Base-by-base conservation (phyloP, 2,113 vertebrate genomes). In the Erythrocebus patas region DNA sequence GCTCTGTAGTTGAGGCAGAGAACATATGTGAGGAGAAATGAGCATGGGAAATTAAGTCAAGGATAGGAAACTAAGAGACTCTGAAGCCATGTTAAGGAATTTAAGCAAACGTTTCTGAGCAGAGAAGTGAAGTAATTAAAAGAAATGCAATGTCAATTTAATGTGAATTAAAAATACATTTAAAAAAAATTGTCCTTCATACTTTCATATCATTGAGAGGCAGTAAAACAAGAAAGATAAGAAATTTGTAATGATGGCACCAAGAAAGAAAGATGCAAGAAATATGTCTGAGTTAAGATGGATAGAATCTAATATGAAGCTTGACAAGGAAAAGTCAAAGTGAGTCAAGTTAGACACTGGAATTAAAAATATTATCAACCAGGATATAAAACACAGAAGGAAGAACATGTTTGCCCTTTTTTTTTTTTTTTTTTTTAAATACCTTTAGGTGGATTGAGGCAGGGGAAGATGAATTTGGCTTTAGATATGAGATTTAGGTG, bases 191-290 rank as follows among this genome's bases (percentile, higher is more conserved):
- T 64, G 59, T 27, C 43, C 38, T 84, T 89, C 48, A 72, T 70
- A 92, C 43, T 81, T 76, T 40, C 40, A 17, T 61, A 50, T 59
- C 35, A 70, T 45, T 78, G 78, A 89, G 20, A 78, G 35, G 27
- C 12, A 89, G n/a, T 85, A 55, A 85, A n/a, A 89, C 70, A 96
- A 95, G 87, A 40, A 76, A 83, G 76, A 17, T 68, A 81, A 64
- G 61, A 32, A 64, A n/a, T 6, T 17, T 50, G 50, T 16, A 89
- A 84, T 72, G 52, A 95, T 5, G 22, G 23, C 5, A 78, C 35
- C 17, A 93, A 43, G 4, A 73, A 76, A 91, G 61, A 93, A 75
- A 93, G 25, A 43, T 35, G 12, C 2, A 93, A 81, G 25, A 93
- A 85, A 91, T 75, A 93, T 16, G 55, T 35, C 22, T 96, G 22